phyloP scores from a whole-genome alignment of 2,113 vertebrate genomes.

The Corythornis vintsioides region DNA sequence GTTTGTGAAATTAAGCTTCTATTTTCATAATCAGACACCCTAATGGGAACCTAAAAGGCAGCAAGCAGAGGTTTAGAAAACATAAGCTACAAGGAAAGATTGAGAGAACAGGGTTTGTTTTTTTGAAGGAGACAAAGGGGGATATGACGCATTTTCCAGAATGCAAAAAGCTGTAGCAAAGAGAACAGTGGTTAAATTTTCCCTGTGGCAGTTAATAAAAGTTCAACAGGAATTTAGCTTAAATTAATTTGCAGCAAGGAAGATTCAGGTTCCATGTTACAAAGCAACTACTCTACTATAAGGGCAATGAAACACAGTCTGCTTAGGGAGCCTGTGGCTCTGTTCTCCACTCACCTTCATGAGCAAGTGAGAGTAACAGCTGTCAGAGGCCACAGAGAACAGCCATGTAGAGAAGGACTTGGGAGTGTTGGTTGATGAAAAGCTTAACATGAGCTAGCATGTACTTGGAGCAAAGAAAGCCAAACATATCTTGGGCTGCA shows the following conservation, averaged over 20 bases:
- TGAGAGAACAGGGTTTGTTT: background rate
- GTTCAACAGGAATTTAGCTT: conserved; percentile 26
- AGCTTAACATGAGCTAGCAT: background rate
- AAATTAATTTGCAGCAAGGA: conserved; percentile 41
- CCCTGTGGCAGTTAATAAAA: conserved; percentile 14
- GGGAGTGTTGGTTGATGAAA: background rate
- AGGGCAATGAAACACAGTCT: background rate
- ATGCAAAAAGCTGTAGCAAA: conserved; percentile 6
- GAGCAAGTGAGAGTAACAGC: conserved; percentile 11
- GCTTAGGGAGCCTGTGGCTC: background rate
- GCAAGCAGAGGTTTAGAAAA: conserved; percentile 8
- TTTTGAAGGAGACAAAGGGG: background rate
- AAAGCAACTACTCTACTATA: background rate
- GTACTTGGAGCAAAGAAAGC: background rate
- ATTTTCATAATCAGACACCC: conserved; percentile 14
- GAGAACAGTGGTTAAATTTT: background rate
- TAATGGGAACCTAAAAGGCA: background rate
- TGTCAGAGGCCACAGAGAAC: background rate
- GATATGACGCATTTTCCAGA: background rate
- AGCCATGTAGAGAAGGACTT: background rate
- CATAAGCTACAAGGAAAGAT: background rate
- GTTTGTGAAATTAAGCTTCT: conserved; percentile 2
- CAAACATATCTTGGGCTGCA: background rate
- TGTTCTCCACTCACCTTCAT: accelerated
- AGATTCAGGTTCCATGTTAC: background rate